Conservation (phyloP, 2,888 invertebrate species). For the Alsophila aescularia region DNA sequence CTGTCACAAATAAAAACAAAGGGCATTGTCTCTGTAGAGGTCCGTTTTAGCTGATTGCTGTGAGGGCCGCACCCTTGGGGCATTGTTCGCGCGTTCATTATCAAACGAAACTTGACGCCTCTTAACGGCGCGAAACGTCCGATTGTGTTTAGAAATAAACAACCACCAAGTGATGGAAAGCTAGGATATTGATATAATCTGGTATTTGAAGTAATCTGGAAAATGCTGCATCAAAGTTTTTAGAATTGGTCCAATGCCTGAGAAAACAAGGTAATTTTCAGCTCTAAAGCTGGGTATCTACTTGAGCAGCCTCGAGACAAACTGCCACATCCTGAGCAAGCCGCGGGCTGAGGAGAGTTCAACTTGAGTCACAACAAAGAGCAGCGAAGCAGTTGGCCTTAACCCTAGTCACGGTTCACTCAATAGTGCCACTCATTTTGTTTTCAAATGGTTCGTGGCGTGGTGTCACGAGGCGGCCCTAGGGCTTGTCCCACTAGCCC, state of each 20-base stretch:
- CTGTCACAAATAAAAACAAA: conserved; percentile 41
- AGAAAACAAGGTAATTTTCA: too few relatives aligned
- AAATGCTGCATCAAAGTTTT: too few relatives aligned
- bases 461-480: too few relatives aligned
- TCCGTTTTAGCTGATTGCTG: conserved; percentile 67
- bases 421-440: too few relatives aligned
- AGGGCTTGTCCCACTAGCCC: too few relatives aligned
- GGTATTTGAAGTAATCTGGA: too few relatives aligned
- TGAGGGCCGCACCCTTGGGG: conserved; percentile 43
- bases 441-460: too few relatives aligned
- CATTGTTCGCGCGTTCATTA: conserved; percentile 49
- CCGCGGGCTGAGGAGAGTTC: conserved; percentile 1
- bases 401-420: too few relatives aligned
- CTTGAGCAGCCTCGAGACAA: background rate
- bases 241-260: too few relatives aligned
- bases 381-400: too few relatives aligned
- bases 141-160: conserved; percentile 40
- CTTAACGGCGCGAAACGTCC: conserved; percentile 42
- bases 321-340: background rate
- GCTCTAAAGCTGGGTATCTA: background rate
- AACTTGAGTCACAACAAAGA: too few relatives aligned
- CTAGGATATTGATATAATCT: too few relatives aligned
- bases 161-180: conserved; percentile 29
- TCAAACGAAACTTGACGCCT: conserved; percentile 33
- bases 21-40: conserved; percentile 48